Percentiles rank a stretch among this genome's conserved stretches.
These are phyloP conservation scores for Clunio marinus DNA, from an alignment of 2,888 invertebrate species.

Conservation along the genomic window DNA sequence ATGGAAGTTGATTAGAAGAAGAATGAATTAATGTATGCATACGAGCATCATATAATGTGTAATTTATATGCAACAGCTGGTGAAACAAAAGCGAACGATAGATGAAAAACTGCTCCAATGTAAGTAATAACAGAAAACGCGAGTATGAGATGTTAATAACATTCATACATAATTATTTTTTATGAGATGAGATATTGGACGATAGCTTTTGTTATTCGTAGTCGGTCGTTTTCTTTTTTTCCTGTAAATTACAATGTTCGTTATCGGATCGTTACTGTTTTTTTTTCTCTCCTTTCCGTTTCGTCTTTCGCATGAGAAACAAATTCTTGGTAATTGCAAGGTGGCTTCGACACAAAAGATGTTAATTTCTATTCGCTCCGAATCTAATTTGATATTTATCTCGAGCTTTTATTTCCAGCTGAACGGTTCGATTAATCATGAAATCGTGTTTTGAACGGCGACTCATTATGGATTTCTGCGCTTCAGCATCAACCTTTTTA, in stretches of 20 bases:
- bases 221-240: neutral
- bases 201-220: slow-evolving; percentile 15
- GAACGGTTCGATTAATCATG: slow-evolving; percentile 30
- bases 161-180: slow-evolving; percentile 20
- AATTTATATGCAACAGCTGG: slow-evolving; percentile 38
- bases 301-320: slow-evolving; percentile 12
- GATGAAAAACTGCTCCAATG: neutral
- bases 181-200: slow-evolving; percentile 35
- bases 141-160: slow-evolving; percentile 8
- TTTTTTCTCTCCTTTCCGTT: neutral
- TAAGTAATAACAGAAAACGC: no score
- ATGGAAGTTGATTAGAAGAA: slow-evolving; percentile 32
- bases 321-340: slow-evolving; percentile 32
- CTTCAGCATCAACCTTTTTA: neutral
- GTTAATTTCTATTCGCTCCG: slow-evolving; percentile 18
- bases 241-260: slow-evolving; percentile 28
- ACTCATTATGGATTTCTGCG: slow-evolving; percentile 8
- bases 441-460: slow-evolving; percentile 23
- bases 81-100: slow-evolving; percentile 26
- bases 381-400: slow-evolving; percentile 34
- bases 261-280: slow-evolving; percentile 35
- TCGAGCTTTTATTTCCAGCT: slow-evolving; percentile 6
- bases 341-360: slow-evolving; percentile 30
- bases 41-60: slow-evolving; percentile 28
- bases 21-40: slow-evolving; percentile 33